Evolutionary conservation across 2,888 invertebrate genomes (phyloP).

Genomic region (Lampropteryx suffumata): DNA sequence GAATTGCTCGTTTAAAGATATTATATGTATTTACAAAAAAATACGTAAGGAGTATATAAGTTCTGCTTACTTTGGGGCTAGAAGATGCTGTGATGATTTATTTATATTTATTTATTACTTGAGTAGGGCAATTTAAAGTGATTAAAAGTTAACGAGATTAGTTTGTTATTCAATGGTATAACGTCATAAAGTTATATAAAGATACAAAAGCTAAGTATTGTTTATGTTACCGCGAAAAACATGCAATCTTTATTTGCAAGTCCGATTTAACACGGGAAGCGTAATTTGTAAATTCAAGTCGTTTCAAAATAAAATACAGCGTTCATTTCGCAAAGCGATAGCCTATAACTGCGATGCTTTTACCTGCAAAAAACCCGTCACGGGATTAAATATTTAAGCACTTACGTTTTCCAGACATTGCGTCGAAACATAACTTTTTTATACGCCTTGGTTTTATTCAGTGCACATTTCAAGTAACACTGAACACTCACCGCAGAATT

Average conservation of each 20-base stretch:
- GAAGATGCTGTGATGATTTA: too few relatives aligned
- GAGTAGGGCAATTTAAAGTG: too few relatives aligned
- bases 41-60: too few relatives aligned
- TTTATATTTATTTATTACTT: too few relatives aligned
- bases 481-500: slow-evolving; percentile 11
- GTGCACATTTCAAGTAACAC: slow-evolving; percentile 18
- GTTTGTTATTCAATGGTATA: too few relatives aligned
- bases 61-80: too few relatives aligned
- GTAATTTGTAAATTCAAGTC: slow-evolving; percentile 28
- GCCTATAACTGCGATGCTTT: slow-evolving; percentile 17
- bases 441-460: slow-evolving; percentile 24
- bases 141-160: too few relatives aligned
- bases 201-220: too few relatives aligned
- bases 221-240: neutral
- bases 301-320: slow-evolving; percentile 23
- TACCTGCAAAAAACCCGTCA: slow-evolving; percentile 17
- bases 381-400: slow-evolving; percentile 31
- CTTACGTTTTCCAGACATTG: slow-evolving; percentile 17
- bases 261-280: slow-evolving; percentile 1
- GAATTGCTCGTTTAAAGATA: too few relatives aligned
- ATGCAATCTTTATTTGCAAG: neutral
- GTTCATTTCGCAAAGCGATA: slow-evolving; percentile 26
- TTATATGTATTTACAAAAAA: too few relatives aligned
- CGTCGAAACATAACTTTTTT: slow-evolving; percentile 27
- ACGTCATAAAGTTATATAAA: too few relatives aligned